Conservation (phyloP, 2,113 vertebrate species). For the Sturnus vulgaris region DNA sequence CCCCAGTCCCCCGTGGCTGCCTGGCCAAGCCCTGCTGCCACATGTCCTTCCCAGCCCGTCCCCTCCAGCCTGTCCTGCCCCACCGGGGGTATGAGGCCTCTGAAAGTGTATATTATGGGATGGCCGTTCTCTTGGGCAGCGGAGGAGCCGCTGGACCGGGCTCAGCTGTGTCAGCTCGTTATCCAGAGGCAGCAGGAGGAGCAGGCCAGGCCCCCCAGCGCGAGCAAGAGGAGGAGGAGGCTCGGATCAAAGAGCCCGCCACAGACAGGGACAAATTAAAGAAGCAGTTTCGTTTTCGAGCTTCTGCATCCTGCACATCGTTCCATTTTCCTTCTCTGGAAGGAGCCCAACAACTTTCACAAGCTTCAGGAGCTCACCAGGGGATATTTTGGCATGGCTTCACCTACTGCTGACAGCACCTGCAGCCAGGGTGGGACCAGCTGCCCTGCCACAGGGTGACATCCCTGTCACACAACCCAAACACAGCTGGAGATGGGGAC, state of each 20-base stretch:
- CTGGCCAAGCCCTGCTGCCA: neutral
- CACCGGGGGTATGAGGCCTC: rapidly evolving
- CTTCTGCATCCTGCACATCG: rapidly evolving
- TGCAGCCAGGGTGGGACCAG: neutral
- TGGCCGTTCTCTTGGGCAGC: neutral
- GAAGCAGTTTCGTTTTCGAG: neutral
- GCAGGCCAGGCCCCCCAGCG: rapidly evolving
- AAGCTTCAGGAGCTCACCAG: neutral
- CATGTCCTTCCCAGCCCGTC: neutral
- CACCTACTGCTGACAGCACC: neutral
- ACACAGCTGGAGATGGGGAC: rapidly evolving
- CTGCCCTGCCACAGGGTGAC: neutral
- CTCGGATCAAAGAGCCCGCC: rapidly evolving
- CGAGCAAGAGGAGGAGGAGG: neutral
- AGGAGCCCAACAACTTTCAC: neutral
- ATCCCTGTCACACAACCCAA: rapidly evolving
- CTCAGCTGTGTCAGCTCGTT: slow-evolving; percentile 3
- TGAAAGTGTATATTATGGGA: rapidly evolving
- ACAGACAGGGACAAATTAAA: neutral
- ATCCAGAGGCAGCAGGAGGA: neutral
- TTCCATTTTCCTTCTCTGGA: neutral
- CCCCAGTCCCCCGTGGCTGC: rapidly evolving
- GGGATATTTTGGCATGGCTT: neutral
- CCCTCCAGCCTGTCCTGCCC: neutral
- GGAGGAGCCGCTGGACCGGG: neutral